These are phyloP conservation scores for Laspeyria flexula DNA, from an alignment of 2,888 invertebrate species.

Conservation along the genomic window DNA sequence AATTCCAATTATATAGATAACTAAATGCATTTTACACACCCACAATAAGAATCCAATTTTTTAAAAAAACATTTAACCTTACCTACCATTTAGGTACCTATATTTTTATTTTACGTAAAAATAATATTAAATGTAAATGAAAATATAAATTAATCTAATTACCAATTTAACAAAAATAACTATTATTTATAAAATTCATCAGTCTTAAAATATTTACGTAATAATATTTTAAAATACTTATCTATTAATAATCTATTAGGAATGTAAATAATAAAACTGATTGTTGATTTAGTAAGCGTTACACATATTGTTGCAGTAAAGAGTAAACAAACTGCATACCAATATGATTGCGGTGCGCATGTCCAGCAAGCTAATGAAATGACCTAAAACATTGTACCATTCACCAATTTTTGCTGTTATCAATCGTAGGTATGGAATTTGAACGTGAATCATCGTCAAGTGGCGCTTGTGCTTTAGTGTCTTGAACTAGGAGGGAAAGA, in stretches of 20 bases:
- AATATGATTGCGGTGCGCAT: slow-evolving; percentile 56
- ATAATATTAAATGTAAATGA: no score
- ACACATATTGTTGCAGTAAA: slow-evolving; percentile 51
- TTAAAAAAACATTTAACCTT: no score
- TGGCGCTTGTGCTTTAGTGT: slow-evolving; percentile 79
- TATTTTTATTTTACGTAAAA: no score
- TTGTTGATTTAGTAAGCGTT: slow-evolving; percentile 30
- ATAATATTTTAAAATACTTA: no score
- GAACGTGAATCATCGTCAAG: slow-evolving; percentile 83
- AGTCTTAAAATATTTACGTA: no score
- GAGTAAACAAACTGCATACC: slow-evolving; percentile 65
- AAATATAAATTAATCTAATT: no score
- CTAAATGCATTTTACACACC: background rate
- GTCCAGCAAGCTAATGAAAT: slow-evolving; percentile 69
- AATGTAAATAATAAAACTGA: slow-evolving; percentile 18
- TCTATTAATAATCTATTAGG: no score
- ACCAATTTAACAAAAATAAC: no score
- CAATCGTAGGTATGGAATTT: slow-evolving; percentile 83
- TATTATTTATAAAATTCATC: no score
- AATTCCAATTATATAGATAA: background rate
- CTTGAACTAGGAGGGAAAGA: slow-evolving; percentile 74
- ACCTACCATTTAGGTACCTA: no score
- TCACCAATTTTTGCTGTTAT: slow-evolving; percentile 81
- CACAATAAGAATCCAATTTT: no score
- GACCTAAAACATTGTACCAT: slow-evolving; percentile 77